A percentile compares a stretch with the other conserved stretches of the same genome.
Evolutionary conservation across 2,797 vertebrate genomes (phyloP).

Genomic region (Heterohyrax brucei): DNA sequence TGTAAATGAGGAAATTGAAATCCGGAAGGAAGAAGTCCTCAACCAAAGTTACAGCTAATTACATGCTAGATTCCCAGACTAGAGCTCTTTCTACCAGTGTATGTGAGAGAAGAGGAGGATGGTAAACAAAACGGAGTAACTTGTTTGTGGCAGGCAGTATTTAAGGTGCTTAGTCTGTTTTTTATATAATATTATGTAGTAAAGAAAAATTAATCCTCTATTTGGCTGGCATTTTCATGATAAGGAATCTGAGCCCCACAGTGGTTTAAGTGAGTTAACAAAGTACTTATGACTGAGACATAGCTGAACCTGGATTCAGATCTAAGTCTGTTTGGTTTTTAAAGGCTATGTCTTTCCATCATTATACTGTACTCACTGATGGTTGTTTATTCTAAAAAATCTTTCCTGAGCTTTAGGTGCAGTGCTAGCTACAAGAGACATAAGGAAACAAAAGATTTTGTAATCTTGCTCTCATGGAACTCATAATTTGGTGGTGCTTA

Average conservation of each 20-base stretch:
- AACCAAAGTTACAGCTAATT: slow-evolving; percentile 67
- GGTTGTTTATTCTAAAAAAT: slow-evolving; percentile 56
- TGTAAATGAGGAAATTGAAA: slow-evolving; percentile 66
- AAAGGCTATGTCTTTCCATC: slow-evolving; percentile 39
- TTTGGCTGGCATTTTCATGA: background rate
- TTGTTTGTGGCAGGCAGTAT: slow-evolving; percentile 25
- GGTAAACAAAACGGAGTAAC: slow-evolving; percentile 41
- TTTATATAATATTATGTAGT: background rate
- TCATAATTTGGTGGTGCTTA: slow-evolving; percentile 44
- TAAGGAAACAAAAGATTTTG: background rate
- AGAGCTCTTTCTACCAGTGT: background rate
- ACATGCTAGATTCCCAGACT: slow-evolving; percentile 52
- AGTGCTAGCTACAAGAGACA: background rate
- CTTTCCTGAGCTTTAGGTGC: slow-evolving; percentile 10
- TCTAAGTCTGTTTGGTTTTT: slow-evolving; percentile 67
- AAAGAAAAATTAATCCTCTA: background rate
- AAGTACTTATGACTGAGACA: slow-evolving; percentile 50
- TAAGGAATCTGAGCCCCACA: background rate
- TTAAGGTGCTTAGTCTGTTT: slow-evolving; percentile 50
- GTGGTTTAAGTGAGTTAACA: slow-evolving; percentile 19
- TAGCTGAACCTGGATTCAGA: slow-evolving; percentile 47
- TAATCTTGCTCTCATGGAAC: background rate
- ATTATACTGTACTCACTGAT: slow-evolving; percentile 25
- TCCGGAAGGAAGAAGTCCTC: slow-evolving; percentile 56
- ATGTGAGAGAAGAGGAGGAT: background rate